These are phyloP conservation scores for Argyresthia goedartella DNA, from an alignment of 2,888 invertebrate genomes.

Conservation along the genomic window DNA sequence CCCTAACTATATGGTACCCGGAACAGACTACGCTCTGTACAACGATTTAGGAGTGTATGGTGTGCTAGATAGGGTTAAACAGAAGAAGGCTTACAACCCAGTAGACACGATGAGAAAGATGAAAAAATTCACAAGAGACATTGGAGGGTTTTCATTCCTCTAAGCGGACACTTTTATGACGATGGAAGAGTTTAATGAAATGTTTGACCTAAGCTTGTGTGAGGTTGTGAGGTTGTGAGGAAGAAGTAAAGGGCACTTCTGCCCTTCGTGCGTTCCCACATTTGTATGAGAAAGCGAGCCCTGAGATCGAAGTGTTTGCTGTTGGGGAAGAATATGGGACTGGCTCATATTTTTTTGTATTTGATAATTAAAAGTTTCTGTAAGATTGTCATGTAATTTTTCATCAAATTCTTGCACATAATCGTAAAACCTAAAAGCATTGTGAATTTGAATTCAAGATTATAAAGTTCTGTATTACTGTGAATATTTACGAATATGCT, in stretches of 20 bases:
- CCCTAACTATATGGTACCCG: slow-evolving; percentile 71
- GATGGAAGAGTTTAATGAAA: slow-evolving; percentile 72
- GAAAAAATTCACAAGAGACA: slow-evolving; percentile 77
- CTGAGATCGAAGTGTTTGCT: slow-evolving; percentile 75
- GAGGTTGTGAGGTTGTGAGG: slow-evolving; percentile 71
- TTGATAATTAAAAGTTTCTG: too few relatives aligned
- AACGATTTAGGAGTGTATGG: slow-evolving; percentile 80
- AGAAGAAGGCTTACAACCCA: slow-evolving; percentile 73
- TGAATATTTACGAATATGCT: too few relatives aligned
- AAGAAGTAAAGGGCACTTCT: too few relatives aligned
- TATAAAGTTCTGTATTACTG: too few relatives aligned
- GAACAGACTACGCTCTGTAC: slow-evolving; percentile 77
- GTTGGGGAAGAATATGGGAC: slow-evolving; percentile 49
- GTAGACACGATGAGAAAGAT: slow-evolving; percentile 76
- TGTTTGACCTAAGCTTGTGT: slow-evolving; percentile 77
- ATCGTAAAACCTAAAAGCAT: too few relatives aligned
- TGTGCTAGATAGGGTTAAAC: slow-evolving; percentile 74
- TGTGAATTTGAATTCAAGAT: too few relatives aligned
- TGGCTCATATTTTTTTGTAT: neutral
- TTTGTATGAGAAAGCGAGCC: slow-evolving; percentile 76
- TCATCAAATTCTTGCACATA: too few relatives aligned
- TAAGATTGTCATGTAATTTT: too few relatives aligned
- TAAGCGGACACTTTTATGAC: slow-evolving; percentile 81
- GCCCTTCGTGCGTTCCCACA: slow-evolving; percentile 71
- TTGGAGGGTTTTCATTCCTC: slow-evolving; percentile 77